phyloP scores from a whole-genome alignment of 2,797 vertebrate genomes.

The Gadopsis bispinosus region DNA sequence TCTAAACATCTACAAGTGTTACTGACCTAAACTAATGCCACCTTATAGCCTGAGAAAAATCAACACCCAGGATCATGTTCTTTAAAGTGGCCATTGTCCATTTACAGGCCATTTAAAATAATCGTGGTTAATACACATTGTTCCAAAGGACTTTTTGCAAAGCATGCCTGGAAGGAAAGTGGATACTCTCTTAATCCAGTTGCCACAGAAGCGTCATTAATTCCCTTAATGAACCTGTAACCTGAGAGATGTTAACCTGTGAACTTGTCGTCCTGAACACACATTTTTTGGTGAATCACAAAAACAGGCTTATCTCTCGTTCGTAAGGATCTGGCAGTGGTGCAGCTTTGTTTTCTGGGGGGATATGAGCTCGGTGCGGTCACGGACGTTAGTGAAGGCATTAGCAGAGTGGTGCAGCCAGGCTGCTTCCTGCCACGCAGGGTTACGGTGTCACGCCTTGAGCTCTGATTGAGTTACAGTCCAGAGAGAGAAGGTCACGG shows the following conservation, averaged over 20 bases:
- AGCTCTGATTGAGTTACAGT: conserved; percentile 91
- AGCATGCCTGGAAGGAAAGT: conserved; percentile 68
- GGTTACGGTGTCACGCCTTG: conserved; percentile 87
- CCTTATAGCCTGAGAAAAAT: conserved; percentile 75
- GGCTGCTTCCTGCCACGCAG: conserved; percentile 78
- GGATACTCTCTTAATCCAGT: conserved; percentile 79
- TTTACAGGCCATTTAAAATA: conserved; percentile 69
- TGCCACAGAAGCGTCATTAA: conserved; percentile 80
- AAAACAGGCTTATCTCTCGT: conserved; percentile 85
- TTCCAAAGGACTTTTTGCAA: conserved; percentile 48
- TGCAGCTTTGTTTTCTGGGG: conserved; percentile 71
- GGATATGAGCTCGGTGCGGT: conserved; percentile 86
- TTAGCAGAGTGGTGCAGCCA: conserved; percentile 82
- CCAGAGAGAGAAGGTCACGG: conserved; percentile 86
- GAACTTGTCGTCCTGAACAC: conserved; percentile 79
- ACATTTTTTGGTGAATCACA: conserved; percentile 75
- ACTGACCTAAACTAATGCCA: conserved; percentile 71
- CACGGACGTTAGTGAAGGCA: conserved; percentile 88
- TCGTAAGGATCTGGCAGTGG: conserved; percentile 64
- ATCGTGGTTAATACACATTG: conserved; percentile 58
- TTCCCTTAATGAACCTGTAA: conserved; percentile 84
- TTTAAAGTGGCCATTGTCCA: conserved; percentile 60
- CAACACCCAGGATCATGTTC: conserved; percentile 58
- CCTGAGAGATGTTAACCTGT: conserved; percentile 77
- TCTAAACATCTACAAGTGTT: conserved; percentile 82